Conservation (phyloP, 2,113 vertebrate species). For the Piprites chloris region DNA sequence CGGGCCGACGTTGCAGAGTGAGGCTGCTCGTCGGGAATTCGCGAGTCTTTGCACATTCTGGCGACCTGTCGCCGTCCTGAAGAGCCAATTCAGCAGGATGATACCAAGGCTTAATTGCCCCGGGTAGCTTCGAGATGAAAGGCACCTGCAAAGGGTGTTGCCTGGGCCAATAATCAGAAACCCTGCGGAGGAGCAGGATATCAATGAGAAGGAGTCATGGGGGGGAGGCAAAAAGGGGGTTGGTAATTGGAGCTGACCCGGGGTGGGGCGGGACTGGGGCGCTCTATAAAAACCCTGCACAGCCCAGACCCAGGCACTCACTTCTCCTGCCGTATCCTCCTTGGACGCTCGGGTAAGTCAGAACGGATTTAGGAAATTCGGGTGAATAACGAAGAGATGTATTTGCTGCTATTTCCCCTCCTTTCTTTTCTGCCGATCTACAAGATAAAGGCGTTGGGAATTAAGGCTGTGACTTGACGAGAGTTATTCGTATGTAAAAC, state of each 20-base stretch:
- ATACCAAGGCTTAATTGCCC: background rate
- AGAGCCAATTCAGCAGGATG: background rate
- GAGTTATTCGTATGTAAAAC: background rate
- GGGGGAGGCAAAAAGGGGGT: background rate
- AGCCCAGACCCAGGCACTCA: fast-evolving
- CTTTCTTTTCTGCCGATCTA: fast-evolving
- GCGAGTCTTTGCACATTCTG: fast-evolving
- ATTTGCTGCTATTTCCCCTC: fast-evolving
- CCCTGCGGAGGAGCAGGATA: background rate
- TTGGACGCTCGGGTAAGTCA: background rate
- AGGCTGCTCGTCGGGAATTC: background rate
- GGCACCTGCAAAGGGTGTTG: background rate
- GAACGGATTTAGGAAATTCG: background rate
- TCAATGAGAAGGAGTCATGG: background rate
- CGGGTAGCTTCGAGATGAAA: background rate
- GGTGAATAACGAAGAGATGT: background rate
- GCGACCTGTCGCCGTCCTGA: background rate
- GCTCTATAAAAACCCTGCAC: background rate
- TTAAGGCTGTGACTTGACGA: background rate
- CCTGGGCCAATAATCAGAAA: background rate
- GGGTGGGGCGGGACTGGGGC: background rate
- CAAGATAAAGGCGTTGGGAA: background rate
- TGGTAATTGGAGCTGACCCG: background rate
- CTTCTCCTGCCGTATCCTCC: background rate
- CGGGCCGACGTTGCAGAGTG: fast-evolving